These are phyloP conservation scores for Urechis unicinctus DNA, from an alignment of 2,888 invertebrate species.

Conservation along the genomic window DNA sequence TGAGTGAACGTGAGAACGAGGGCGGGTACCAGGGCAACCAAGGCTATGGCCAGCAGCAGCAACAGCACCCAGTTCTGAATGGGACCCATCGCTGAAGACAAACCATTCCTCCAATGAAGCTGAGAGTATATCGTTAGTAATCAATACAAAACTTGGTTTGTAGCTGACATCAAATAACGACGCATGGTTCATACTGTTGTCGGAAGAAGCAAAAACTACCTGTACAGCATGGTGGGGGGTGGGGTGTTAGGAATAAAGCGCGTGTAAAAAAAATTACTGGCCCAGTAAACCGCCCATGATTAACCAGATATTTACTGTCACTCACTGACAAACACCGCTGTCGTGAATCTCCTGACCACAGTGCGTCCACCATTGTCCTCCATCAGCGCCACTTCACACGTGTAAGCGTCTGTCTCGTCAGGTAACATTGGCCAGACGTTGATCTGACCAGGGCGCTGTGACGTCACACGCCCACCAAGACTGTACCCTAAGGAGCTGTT, in stretches of 20 bases:
- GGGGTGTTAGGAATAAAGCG: too few species aligned
- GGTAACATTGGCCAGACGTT: conserved; percentile 12
- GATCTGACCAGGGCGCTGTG: conserved; percentile 10
- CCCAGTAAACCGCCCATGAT: too few species aligned
- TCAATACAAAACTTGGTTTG: too few species aligned
- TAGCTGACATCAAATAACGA: too few species aligned
- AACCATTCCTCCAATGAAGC: not conserved
- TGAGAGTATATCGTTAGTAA: too few species aligned
- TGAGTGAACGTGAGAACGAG: too few species aligned
- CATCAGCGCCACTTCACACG: conserved; percentile 3
- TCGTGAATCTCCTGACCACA: conserved; percentile 1
- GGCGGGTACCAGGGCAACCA: too few species aligned
- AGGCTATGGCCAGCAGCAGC: not conserved
- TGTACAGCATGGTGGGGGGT: too few species aligned
- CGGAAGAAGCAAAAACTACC: too few species aligned
- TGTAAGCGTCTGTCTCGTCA: conserved; percentile 11
- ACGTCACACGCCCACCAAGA: conserved; percentile 7
- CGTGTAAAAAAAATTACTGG: too few species aligned
- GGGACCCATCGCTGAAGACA: not conserved
- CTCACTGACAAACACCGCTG: conserved; percentile 11
- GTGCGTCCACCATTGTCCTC: not conserved
- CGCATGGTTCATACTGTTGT: too few species aligned
- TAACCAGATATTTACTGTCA: not conserved
- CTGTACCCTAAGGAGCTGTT: conserved; percentile 7
- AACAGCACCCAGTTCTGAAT: not conserved